phyloP scores from a whole-genome alignment of 1,140 invertebrate species.

The Tribolium castaneum region DNA sequence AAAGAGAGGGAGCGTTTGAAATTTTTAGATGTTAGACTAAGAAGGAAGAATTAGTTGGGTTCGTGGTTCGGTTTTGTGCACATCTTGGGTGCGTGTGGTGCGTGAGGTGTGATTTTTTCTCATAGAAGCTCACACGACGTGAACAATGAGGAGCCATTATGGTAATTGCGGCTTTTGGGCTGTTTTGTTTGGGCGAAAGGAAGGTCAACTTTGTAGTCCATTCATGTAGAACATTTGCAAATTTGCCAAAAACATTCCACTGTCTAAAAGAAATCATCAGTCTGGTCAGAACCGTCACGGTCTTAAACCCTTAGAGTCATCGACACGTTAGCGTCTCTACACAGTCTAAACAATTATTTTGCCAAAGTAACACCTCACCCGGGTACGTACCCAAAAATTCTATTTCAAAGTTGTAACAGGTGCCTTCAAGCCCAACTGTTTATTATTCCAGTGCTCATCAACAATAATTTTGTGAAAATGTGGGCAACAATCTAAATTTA shows the following conservation, averaged over 20 bases:
- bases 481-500: constrained; percentile 21
- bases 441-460: neutral
- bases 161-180: neutral
- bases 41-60: constrained; percentile 46
- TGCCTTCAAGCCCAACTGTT: neutral
- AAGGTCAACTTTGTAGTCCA: neutral
- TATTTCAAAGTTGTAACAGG: constrained; percentile 3
- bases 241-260: constrained; percentile 18
- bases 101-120: constrained; percentile 34
- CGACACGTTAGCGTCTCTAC: neutral
- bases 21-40: constrained; percentile 39
- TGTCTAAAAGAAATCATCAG: constrained; percentile 11
- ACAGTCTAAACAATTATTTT: neutral
- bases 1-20: constrained; percentile 44
- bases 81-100: constrained; percentile 40
- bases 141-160: constrained; percentile 30
- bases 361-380: neutral
- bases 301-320: constrained; percentile 14
- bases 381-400: neutral
- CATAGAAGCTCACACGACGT: neutral
- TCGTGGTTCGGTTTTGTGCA: constrained; percentile 41
- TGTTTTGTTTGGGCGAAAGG: neutral
- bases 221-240: constrained; percentile 16
- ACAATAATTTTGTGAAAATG: constrained; percentile 15
- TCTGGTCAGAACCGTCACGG: constrained; percentile 17